Conservation (phyloP, 2,113 vertebrate species). For the Neolamprologus fasciatus region DNA sequence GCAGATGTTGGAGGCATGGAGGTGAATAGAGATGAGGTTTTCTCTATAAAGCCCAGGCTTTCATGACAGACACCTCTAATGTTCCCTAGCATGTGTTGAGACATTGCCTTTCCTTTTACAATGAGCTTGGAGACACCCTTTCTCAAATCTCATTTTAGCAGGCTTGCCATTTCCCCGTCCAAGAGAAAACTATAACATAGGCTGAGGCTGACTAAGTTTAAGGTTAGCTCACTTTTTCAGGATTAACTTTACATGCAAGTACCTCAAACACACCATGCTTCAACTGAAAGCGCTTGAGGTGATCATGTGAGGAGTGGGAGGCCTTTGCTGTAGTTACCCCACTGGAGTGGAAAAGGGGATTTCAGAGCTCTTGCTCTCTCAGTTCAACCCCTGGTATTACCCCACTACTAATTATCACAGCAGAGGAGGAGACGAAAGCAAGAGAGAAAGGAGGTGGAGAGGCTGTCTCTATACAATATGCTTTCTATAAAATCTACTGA, state of each 20-base stretch:
- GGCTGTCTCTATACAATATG: conserved; percentile 41
- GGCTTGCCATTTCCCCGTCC: neutral
- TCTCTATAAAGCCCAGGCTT: conserved; percentile 45
- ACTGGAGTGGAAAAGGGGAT: conserved; percentile 55
- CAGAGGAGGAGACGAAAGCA: conserved; percentile 27
- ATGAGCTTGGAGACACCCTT: conserved; percentile 31
- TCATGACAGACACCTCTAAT: conserved; percentile 55
- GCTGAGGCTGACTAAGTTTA: neutral
- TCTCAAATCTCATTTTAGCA: neutral
- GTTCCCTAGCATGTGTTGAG: conserved; percentile 39
- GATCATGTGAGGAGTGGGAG: conserved; percentile 5
- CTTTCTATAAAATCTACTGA: conserved; percentile 52
- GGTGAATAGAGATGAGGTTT: conserved; percentile 67
- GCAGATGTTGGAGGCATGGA: conserved; percentile 68
- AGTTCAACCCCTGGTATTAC: conserved; percentile 29
- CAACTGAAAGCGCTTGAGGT: conserved; percentile 17
- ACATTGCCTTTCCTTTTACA: conserved; percentile 46
- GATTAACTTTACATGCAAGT: conserved; percentile 2
- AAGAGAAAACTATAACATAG: neutral
- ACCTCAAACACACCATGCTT: neutral
- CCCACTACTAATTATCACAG: conserved; percentile 61
- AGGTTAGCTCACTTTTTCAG: neutral
- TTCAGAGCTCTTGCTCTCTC: conserved; percentile 30
- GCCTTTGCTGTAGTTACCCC: conserved; percentile 43
- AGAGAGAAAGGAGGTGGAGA: neutral